These are phyloP conservation scores for Gerris lacustris DNA, from an alignment of 2,888 invertebrate genomes.

Conservation along the genomic window DNA sequence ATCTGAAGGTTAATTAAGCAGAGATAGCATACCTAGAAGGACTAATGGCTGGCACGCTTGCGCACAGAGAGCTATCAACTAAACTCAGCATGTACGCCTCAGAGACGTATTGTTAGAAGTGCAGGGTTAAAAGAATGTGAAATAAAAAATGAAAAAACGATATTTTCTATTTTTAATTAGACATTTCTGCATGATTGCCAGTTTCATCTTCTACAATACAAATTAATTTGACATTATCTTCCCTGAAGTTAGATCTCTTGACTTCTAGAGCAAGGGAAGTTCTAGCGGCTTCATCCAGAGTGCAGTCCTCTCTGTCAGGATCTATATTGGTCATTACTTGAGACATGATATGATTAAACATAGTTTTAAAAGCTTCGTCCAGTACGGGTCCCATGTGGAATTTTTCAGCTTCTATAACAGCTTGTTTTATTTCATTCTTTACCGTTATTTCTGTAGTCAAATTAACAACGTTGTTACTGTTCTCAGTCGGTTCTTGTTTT, in stretches of 20 bases:
- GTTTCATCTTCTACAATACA: neutral
- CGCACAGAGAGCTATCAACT: too few species aligned
- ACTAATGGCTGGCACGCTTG: too few species aligned
- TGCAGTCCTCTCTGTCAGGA: neutral
- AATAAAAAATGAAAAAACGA: too few species aligned
- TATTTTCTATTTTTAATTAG: neutral
- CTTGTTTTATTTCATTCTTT: neutral
- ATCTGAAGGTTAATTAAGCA: too few species aligned
- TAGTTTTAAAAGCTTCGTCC: neutral
- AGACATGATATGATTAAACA: neutral
- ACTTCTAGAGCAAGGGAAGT: neutral
- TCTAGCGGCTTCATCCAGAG: neutral
- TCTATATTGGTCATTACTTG: neutral
- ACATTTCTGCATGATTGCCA: neutral
- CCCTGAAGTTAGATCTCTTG: neutral
- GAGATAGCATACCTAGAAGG: too few species aligned
- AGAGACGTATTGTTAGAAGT: too few species aligned
- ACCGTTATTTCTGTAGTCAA: neutral
- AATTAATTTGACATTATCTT: neutral
- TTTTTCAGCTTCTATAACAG: neutral
- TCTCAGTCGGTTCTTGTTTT: neutral
- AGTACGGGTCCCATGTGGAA: neutral
- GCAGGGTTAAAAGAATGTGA: too few species aligned
- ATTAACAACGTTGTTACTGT: neutral
- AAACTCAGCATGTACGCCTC: too few species aligned